Evolutionary conservation across 2,888 invertebrate genomes (phyloP).

Genomic region (Cryptosula pallasiana): DNA sequence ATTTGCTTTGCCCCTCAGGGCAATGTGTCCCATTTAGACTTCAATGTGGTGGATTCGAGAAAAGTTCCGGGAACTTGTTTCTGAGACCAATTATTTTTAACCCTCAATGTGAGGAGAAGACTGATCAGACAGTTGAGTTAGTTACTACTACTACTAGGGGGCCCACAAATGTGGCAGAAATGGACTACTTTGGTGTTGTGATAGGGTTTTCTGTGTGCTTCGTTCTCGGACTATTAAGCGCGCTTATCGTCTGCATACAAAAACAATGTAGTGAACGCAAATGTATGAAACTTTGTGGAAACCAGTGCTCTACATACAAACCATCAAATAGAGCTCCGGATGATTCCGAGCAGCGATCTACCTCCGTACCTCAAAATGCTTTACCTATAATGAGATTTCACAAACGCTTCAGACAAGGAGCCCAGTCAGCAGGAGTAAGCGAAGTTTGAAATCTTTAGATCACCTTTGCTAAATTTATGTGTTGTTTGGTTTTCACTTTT

Average conservation of each 20-base stretch:
- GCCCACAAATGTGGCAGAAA: background rate
- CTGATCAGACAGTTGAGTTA: no score
- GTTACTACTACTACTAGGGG: no score
- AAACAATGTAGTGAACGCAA: background rate
- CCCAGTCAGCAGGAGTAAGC: background rate
- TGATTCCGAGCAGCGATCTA: background rate
- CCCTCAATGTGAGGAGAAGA: background rate
- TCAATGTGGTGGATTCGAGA: background rate
- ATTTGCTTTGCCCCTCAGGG: background rate
- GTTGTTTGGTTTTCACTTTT: no score
- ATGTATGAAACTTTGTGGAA: background rate
- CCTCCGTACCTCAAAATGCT: background rate
- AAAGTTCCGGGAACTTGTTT: background rate
- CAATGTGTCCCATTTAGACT: background rate
- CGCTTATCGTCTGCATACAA: constrained; percentile 7
- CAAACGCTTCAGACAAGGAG: background rate
- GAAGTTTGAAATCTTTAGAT: background rate
- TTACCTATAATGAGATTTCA: background rate
- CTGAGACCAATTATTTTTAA: background rate
- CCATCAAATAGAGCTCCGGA: background rate
- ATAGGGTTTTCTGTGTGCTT: constrained; percentile 8
- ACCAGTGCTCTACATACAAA: background rate
- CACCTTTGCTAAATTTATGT: no score
- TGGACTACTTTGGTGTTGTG: constrained; percentile 12
- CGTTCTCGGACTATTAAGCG: background rate